A percentile compares a stretch with the other conserved stretches of the same genome.
These are phyloP conservation scores for Turnix velox DNA, from an alignment of 2,113 vertebrate genomes.

Conservation along the genomic window DNA sequence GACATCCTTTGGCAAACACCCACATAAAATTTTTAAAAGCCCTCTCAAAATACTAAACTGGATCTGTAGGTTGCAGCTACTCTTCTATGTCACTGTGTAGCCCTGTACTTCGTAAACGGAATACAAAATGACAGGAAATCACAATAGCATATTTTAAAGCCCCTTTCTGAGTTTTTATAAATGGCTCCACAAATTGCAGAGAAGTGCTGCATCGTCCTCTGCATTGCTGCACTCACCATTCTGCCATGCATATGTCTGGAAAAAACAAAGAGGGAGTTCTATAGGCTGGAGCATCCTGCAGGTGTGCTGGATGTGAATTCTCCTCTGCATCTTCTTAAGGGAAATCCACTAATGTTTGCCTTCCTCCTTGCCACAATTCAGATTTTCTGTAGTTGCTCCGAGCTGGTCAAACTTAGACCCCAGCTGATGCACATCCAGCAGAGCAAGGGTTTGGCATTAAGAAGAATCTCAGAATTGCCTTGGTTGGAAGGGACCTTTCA, in stretches of 20 bases:
- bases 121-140: neutral
- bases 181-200: neutral
- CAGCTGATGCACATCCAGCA: neutral
- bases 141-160: neutral
- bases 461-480: too few species aligned
- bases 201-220: neutral
- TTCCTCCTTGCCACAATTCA: neutral
- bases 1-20: conserved; percentile 19
- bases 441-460: neutral
- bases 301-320: neutral
- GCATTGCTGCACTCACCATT: neutral
- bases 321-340: neutral
- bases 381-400: neutral
- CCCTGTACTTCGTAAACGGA: neutral
- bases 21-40: conserved; percentile 34
- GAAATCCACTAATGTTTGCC: neutral
- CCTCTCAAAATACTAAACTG: conserved; percentile 1
- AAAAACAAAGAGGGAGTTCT: neutral
- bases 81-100: neutral
- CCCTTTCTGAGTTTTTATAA: neutral
- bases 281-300: neutral
- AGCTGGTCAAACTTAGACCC: neutral
- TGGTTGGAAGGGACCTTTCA: too few species aligned
- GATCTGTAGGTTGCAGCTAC: conserved; percentile 17
- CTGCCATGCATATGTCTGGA: neutral